Conservation (phyloP, 2,113 vertebrate species). For the Nematolebias whitei region DNA sequence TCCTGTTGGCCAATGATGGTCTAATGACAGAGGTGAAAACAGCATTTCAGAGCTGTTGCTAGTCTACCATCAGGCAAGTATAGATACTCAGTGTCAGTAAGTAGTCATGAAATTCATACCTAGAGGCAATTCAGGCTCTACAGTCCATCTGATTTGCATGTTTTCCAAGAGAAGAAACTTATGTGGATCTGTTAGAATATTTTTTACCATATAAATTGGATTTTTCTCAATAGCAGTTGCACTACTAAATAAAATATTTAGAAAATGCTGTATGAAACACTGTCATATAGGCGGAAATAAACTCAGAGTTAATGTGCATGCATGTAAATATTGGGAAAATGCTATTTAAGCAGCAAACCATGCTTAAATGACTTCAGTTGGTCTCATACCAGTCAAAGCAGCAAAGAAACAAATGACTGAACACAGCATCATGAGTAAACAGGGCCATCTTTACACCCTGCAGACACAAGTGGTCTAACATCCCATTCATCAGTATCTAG, state of each 20-base stretch:
- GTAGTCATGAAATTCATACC: constrained; percentile 20
- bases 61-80: constrained; percentile 16
- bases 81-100: constrained; percentile 9
- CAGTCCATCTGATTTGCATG: constrained; percentile 22
- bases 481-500: constrained; percentile 30
- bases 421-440: neutral
- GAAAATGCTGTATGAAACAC: constrained; percentile 10
- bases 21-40: neutral
- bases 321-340: constrained; percentile 21
- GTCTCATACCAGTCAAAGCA: constrained; percentile 3
- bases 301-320: constrained; percentile 9
- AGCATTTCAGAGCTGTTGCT: constrained; percentile 9
- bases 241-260: constrained; percentile 25
- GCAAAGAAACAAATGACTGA: constrained; percentile 16
- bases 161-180: constrained; percentile 24
- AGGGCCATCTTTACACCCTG: constrained; percentile 7
- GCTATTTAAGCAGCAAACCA: constrained; percentile 9
- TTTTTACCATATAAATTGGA: constrained; percentile 9
- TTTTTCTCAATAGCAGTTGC: constrained; percentile 11
- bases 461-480: constrained; percentile 35
- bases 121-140: constrained; percentile 17
- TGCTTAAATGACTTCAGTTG: constrained; percentile 17
- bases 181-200: constrained; percentile 4
- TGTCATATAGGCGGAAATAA: constrained; percentile 19
- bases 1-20: neutral